These are phyloP conservation scores for Thaumetopoea pityocampa DNA, from an alignment of 1,140 invertebrate species.

Conservation along the genomic window DNA sequence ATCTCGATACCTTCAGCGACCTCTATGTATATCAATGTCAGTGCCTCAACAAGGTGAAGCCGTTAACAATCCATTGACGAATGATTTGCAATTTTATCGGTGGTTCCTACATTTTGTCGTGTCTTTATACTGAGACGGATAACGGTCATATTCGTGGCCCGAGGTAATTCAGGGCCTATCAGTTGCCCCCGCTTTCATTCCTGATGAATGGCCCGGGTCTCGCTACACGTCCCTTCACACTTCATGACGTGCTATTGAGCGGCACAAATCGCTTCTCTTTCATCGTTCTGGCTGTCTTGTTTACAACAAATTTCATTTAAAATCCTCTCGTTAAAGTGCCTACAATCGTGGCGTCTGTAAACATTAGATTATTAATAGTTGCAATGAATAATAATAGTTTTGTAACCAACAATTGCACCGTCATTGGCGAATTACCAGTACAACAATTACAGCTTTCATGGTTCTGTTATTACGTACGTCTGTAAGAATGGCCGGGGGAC, in stretches of 20 bases:
- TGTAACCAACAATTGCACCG: conserved; percentile 31
- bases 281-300: conserved; percentile 55
- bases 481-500: conserved; percentile 38
- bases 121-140: conserved; percentile 12
- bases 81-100: conserved; percentile 40
- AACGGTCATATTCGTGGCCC: conserved; percentile 22
- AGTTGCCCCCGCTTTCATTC: conserved; percentile 51
- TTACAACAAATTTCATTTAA: conserved; percentile 55
- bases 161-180: conserved; percentile 58
- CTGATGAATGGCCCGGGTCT: conserved; percentile 55
- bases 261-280: conserved; percentile 62
- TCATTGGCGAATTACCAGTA: conserved; percentile 44
- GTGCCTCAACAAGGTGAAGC: conserved; percentile 25
- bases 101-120: conserved; percentile 12
- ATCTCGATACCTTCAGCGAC: conserved; percentile 23
- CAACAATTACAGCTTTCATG: conserved; percentile 45
- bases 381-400: conserved; percentile 38
- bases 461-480: conserved; percentile 48
- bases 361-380: conserved; percentile 23
- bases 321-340: conserved; percentile 57
- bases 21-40: conserved; percentile 32
- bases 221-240: conserved; percentile 44
- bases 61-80: conserved; percentile 35
- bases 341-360: conserved; percentile 32
- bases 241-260: conserved; percentile 48